Percentiles rank a stretch among this genome's conserved stretches.
Evolutionary conservation across 2,888 invertebrate genomes (phyloP).

Genomic region (Hemaris fuciformis): DNA sequence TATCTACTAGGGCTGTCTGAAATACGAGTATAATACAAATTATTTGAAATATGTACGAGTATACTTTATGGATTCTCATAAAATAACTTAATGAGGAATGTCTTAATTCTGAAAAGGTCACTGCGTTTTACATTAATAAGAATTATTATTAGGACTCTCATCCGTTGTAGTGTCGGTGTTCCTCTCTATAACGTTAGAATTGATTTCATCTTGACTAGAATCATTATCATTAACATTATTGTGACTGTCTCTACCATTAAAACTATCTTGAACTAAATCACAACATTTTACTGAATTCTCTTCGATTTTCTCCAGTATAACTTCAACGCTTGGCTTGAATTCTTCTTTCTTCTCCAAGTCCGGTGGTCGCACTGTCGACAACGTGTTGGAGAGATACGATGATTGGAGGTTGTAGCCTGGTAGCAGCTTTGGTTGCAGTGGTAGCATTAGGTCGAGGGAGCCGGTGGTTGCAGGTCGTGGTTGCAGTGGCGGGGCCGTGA

Average conservation of each 20-base stretch:
- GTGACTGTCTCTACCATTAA: conserved; percentile 42
- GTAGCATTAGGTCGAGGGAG: conserved; percentile 85
- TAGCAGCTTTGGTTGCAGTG: conserved; percentile 86
- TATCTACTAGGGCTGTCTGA: too few relatives aligned
- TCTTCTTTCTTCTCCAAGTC: conserved; percentile 53
- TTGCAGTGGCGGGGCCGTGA: conserved; percentile 83
- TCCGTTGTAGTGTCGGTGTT: conserved; percentile 55
- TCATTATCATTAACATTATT: conserved; percentile 48
- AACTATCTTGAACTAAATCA: conserved; percentile 49
- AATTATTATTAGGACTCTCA: conserved; percentile 74
- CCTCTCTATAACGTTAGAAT: conserved; percentile 65
- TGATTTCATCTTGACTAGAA: conserved; percentile 64
- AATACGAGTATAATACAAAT: too few relatives aligned
- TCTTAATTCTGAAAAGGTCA: conserved; percentile 2
- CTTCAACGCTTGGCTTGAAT: conserved; percentile 60
- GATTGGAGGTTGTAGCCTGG: conserved; percentile 79
- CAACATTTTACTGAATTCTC: conserved; percentile 44
- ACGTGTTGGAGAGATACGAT: conserved; percentile 73
- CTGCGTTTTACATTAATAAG: conserved; percentile 44
- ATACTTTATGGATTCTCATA: too few relatives aligned
- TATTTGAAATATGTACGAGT: too few relatives aligned
- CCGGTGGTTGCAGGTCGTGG: conserved; percentile 87
- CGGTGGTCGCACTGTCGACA: conserved; percentile 75
- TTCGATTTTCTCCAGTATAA: conserved; percentile 64
- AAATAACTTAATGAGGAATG: too few relatives aligned